Conservation (phyloP, 30 jellyfish, hydroid and myxozoan species). For the Calvadosia cruxmelitensis region DNA sequence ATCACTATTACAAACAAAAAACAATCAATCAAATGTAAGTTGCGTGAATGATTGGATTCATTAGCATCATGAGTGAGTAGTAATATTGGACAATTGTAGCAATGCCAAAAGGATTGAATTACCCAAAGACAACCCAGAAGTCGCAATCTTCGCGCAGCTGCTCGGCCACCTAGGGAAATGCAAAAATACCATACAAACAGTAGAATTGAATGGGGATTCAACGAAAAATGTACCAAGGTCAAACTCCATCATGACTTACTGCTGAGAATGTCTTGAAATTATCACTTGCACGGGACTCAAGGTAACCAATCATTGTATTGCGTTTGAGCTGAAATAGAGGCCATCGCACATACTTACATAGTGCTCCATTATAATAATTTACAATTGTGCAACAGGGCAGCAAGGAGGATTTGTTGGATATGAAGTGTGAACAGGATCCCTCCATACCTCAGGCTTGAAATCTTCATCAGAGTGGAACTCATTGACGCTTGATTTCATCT, state of each 20-base stretch:
- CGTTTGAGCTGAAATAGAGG: conserved; percentile 33
- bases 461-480: conserved; percentile 78
- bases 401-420: too few relatives aligned
- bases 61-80: too few relatives aligned
- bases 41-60: too few relatives aligned
- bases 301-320: conserved; percentile 67
- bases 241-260: conserved; percentile 21
- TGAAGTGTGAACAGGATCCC: too few relatives aligned
- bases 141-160: conserved; percentile 73
- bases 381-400: too few relatives aligned
- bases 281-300: conserved; percentile 51
- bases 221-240: background rate
- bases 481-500: conserved; percentile 59
- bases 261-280: conserved; percentile 52
- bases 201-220: background rate
- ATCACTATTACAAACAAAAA: conserved; percentile 42
- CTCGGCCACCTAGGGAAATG: conserved; percentile 62
- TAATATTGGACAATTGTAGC: too few relatives aligned
- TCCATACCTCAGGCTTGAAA: conserved; percentile 72
- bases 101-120: too few relatives aligned
- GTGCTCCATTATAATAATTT: too few relatives aligned
- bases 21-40: too few relatives aligned
- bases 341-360: too few relatives aligned
- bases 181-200: too few relatives aligned
- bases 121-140: conserved; percentile 96